Evolutionary conservation across 2,113 vertebrate species (phyloP), one percentile per base, ranked within the genome.

Genomic region (Zapus hudsonius): DNA sequence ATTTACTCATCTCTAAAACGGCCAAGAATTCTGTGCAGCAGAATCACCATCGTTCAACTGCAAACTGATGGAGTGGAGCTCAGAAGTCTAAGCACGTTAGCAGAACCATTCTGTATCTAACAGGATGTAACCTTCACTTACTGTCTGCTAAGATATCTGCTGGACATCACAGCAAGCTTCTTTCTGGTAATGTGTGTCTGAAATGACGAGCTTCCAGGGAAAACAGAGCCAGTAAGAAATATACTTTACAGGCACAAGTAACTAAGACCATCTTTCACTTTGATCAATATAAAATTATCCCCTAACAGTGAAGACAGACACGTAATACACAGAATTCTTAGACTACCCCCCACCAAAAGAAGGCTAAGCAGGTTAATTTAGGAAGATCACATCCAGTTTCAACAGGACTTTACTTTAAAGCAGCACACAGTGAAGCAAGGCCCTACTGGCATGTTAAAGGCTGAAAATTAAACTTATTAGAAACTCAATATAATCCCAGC

Each of bases 381-480:
- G 13, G 42, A 88, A 81, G 42, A 76, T 59, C n/a, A 76, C 47
- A 40, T 13, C 23, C 33, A 69, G 23, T 92, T 95, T 61, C 47
- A 70, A 55, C 69, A 75, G 69, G 13, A n/a, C n/a, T n/a, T n/a
- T n/a, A 36, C 61, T 90, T 85, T 86, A 63, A 89, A 91, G 91
- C 8, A 52, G n/a, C 31, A 75, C 42, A 84, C 12, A 87, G 29
- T 89, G 31, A 90, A 52, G 4, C 72, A 44, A 73, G 22, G 57
- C 90, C 78, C 90, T 44, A 82, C 52, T 95, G 73, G 89, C 36
- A 87, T 4, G 15, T 63, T 75, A 78, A 94, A 73, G 13, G 36
- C 19, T 94, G 64, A 85, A 94, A 91, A 92, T 80, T 74, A 79
- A 85, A 25, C 40, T 96, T 55, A 80, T 74, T 52, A 91, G 72